Evolutionary conservation across 2,797 vertebrate genomes (phyloP).

Genomic region (Lutjanus campechanus): DNA sequence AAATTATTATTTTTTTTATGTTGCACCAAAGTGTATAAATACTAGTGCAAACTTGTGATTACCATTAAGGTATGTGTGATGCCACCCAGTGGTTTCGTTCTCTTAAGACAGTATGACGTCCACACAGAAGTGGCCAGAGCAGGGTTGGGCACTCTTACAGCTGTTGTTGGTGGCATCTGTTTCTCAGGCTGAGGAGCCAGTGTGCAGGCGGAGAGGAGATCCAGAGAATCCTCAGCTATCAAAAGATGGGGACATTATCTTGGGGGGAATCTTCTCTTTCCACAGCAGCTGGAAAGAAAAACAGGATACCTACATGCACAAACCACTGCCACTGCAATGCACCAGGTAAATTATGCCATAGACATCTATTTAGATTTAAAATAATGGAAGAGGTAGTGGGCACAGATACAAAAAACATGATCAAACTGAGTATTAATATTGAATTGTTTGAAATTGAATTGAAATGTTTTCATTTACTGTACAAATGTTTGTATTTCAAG

Average conservation of each 20-base stretch:
- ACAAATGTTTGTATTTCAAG: background rate
- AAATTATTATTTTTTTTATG: too few relatives aligned
- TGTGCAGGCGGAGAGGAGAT: slow-evolving; percentile 67
- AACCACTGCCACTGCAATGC: slow-evolving; percentile 66
- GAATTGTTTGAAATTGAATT: too few relatives aligned
- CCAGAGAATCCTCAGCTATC: slow-evolving; percentile 69
- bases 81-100: too few relatives aligned
- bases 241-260: slow-evolving; percentile 76
- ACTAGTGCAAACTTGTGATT: too few relatives aligned
- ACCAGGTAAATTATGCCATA: slow-evolving; percentile 63
- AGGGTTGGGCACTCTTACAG: slow-evolving; percentile 49
- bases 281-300: background rate
- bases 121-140: too few relatives aligned
- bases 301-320: background rate
- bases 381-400: background rate
- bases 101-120: too few relatives aligned
- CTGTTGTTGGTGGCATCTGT: slow-evolving; percentile 46
- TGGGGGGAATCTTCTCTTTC: slow-evolving; percentile 3
- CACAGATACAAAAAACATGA: background rate
- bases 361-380: background rate
- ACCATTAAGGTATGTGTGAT: too few relatives aligned
- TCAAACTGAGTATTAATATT: background rate
- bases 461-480: background rate
- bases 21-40: too few relatives aligned
- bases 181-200: slow-evolving; percentile 49